Evolutionary conservation across 2,797 vertebrate genomes (phyloP).

Genomic region (Cottoperca gobio): DNA sequence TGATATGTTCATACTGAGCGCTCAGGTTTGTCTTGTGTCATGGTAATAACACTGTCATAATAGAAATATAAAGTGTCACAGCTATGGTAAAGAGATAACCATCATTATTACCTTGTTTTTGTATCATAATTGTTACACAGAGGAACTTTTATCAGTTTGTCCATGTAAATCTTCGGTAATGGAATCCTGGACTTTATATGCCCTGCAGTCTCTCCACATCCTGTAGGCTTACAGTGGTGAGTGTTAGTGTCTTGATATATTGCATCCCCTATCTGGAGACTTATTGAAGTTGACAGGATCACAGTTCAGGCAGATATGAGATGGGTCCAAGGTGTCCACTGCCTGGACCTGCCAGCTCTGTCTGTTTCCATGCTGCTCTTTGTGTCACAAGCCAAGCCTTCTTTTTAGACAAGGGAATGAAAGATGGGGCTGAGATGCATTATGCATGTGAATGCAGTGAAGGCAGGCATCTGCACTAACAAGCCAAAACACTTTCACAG

Average conservation of each 20-base stretch:
- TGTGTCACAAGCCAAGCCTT: slow-evolving; percentile 63
- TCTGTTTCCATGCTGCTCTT: slow-evolving; percentile 61
- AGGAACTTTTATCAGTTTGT: neutral
- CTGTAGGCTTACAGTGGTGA: slow-evolving; percentile 15
- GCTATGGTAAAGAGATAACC: neutral
- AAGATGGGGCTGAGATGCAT: slow-evolving; percentile 69
- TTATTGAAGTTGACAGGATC: slow-evolving; percentile 65
- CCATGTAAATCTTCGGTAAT: neutral
- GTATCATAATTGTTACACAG: neutral
- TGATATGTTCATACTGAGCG: slow-evolving; percentile 19
- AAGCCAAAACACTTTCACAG: slow-evolving; percentile 61
- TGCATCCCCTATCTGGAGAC: slow-evolving; percentile 40
- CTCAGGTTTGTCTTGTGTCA: neutral
- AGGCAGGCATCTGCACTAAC: slow-evolving; percentile 64
- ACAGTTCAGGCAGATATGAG: slow-evolving; percentile 69
- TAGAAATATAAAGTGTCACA: neutral
- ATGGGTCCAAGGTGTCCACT: slow-evolving; percentile 68
- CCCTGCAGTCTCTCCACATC: neutral
- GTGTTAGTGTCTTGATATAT: slow-evolving; percentile 34
- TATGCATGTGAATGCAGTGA: slow-evolving; percentile 74
- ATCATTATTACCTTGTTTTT: neutral
- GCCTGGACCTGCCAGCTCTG: slow-evolving; percentile 65
- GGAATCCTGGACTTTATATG: neutral
- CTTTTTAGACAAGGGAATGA: slow-evolving; percentile 76
- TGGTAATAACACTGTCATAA: slow-evolving; percentile 3